phyloP scores from a whole-genome alignment of 2,113 vertebrate species.

The Xiphophorus couchianus region DNA sequence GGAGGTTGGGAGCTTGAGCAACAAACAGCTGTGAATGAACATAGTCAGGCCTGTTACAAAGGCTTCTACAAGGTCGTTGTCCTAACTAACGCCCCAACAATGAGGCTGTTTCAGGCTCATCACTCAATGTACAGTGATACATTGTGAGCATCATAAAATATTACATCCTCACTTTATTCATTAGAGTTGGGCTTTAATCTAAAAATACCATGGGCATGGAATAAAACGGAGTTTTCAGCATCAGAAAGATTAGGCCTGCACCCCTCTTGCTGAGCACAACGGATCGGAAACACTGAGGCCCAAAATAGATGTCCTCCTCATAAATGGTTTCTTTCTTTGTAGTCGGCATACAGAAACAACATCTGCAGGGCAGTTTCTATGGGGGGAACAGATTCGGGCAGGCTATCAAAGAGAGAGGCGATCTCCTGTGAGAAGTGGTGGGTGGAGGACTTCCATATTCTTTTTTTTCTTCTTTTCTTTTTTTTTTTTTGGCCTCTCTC shows the following conservation, averaged over 20 bases:
- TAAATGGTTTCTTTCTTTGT: conserved; percentile 86
- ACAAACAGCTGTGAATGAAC: conserved; percentile 51
- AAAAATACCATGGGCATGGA: conserved; percentile 81
- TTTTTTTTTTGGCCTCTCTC: conserved; percentile 5
- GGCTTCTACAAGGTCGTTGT: conserved; percentile 33
- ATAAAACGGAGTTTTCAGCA: conserved; percentile 77
- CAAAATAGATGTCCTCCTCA: conserved; percentile 83
- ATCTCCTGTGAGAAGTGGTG: conserved; percentile 79
- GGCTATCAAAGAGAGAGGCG: conserved; percentile 82
- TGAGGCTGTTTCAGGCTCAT: conserved; percentile 45
- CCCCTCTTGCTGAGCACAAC: conserved; percentile 70
- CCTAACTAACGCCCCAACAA: conserved; percentile 35
- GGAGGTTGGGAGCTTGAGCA: conserved; percentile 36
- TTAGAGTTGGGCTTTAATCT: conserved; percentile 81
- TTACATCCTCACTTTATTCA: conserved; percentile 78
- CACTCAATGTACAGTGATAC: conserved; percentile 43
- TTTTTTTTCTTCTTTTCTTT: conserved; percentile 37
- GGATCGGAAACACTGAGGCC: conserved; percentile 77
- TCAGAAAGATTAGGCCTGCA: conserved; percentile 68
- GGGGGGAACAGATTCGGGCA: conserved; percentile 81
- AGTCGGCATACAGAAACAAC: conserved; percentile 81
- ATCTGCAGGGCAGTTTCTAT: conserved; percentile 86
- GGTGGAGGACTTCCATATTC: conserved; percentile 75
- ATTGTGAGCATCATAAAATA: conserved; percentile 73
- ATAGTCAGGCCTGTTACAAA: conserved; percentile 49